These are phyloP conservation scores for Apocrypta bakeri DNA, from an alignment of 1,140 invertebrate species.

Conservation along the genomic window DNA sequence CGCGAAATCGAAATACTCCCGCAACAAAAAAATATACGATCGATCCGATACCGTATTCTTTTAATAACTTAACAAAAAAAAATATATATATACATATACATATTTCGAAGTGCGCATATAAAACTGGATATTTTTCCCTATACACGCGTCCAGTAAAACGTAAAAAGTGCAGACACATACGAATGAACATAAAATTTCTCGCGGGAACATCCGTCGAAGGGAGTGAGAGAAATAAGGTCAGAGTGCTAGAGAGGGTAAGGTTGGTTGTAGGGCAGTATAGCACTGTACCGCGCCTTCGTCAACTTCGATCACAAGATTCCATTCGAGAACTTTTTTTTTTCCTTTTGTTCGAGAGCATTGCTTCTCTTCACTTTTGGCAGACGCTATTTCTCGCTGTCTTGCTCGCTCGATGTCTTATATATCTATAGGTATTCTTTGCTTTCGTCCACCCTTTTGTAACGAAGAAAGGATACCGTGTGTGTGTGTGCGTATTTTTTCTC, in stretches of 20 bases:
- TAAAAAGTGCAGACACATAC: not conserved
- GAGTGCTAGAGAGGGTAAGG: not conserved
- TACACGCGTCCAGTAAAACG: not conserved
- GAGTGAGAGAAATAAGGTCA: not conserved
- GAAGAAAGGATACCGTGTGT: not conserved
- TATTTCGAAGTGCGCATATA: not conserved
- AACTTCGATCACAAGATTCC: constrained; percentile 3
- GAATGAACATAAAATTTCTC: not conserved
- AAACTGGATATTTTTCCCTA: not conserved
- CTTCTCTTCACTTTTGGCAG: not conserved
- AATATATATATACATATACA: no score
- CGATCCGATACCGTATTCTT: no score
- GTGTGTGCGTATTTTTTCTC: not conserved
- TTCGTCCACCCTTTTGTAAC: not conserved
- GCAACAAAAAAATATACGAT: not conserved
- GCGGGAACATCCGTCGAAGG: not conserved
- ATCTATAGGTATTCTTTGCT: no score
- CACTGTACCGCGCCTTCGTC: not conserved
- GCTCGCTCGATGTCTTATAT: no score
- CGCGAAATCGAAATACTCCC: no score
- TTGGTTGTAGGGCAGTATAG: not conserved
- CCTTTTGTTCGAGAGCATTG: constrained; percentile 15
- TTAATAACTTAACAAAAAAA: no score
- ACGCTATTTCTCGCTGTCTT: not conserved
- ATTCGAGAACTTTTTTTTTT: constrained; percentile 1